These are phyloP conservation scores for Phaethornis superciliosus DNA, from an alignment of 2,113 vertebrate species.

Conservation along the genomic window DNA sequence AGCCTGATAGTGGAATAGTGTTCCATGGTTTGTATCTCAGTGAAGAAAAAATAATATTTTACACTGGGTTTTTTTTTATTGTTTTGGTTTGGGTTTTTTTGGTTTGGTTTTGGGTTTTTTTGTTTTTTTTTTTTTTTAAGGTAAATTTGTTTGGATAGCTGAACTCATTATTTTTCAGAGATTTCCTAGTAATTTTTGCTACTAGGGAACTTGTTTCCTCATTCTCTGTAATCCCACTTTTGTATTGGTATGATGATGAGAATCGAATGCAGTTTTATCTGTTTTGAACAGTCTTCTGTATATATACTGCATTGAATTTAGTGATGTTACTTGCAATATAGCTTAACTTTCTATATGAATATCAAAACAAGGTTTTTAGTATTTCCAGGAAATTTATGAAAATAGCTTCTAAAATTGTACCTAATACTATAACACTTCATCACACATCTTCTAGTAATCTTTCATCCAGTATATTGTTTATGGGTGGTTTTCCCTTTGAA, in stretches of 20 bases:
- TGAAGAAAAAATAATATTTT: neutral
- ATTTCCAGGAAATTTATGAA: neutral
- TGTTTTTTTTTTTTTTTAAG: neutral
- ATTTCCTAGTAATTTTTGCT: neutral
- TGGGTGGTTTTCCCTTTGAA: neutral
- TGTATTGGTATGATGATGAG: neutral
- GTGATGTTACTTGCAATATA: neutral
- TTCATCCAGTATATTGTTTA: neutral
- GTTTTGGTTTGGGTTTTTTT: neutral
- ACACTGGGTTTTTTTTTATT: too few species aligned
- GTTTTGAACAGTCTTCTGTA: neutral
- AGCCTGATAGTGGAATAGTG: accelerated
- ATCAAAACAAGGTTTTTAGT: neutral
- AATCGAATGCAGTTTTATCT: neutral
- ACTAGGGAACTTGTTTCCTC: neutral
- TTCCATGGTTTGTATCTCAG: neutral
- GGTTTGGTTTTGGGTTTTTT: neutral
- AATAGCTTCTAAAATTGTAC: neutral
- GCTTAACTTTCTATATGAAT: neutral
- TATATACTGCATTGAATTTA: neutral
- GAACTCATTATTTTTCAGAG: neutral
- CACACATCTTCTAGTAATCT: neutral
- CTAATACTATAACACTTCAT: neutral
- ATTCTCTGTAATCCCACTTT: neutral
- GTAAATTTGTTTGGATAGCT: neutral